Evolutionary conservation across 2,888 invertebrate species (phyloP).

Genomic region (Chaitophorus viminalis): DNA sequence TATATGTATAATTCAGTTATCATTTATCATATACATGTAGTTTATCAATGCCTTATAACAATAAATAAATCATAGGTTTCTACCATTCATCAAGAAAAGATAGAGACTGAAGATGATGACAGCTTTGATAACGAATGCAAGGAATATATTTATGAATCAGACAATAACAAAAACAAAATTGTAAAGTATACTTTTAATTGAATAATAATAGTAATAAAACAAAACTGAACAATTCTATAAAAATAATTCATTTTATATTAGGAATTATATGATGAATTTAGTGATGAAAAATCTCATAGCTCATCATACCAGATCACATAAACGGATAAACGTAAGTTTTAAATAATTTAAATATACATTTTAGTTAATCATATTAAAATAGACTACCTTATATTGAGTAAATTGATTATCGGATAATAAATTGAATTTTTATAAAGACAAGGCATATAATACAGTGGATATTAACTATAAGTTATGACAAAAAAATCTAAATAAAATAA

Average conservation of each 20-base stretch:
- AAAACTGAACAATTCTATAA: not conserved
- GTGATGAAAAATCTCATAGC: not conserved
- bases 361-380: no score
- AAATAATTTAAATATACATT: no score
- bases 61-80: not conserved
- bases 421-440: no score
- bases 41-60: not conserved
- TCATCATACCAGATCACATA: not conserved
- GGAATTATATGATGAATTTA: constrained; percentile 1
- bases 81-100: not conserved
- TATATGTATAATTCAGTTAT: no score
- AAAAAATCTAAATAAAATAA: not conserved
- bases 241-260: not conserved
- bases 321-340: not conserved
- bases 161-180: not conserved
- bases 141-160: not conserved
- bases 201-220: not conserved
- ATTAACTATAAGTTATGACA: no score
- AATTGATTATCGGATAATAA: no score
- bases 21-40: not conserved
- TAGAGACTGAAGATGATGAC: not conserved
- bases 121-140: not conserved
- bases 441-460: no score
- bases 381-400: no score
- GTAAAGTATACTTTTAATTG: not conserved